phyloP scores from a whole-genome alignment of 1,140 invertebrate genomes.

The Lepidurus couesii region DNA sequence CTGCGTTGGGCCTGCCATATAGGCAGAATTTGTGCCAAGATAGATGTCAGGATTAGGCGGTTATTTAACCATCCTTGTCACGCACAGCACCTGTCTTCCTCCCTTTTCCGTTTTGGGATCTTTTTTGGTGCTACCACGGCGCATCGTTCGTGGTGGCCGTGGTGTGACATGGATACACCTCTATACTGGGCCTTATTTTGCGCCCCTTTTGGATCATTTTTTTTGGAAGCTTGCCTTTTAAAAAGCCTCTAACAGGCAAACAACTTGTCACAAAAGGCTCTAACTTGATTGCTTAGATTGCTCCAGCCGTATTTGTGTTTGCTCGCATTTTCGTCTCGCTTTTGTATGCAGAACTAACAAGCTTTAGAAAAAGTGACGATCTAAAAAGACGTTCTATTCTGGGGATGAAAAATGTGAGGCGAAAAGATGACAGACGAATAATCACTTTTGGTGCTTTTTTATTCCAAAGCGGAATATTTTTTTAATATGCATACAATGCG shows the following conservation, averaged over 20 bases:
- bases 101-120: not conserved
- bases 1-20: not conserved
- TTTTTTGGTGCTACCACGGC: not conserved
- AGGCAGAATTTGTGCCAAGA: constrained; percentile 7
- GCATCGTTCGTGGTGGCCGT: not conserved
- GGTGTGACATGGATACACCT: constrained; percentile 13
- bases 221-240: not conserved
- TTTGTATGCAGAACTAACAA: constrained; percentile 18
- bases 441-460: no score
- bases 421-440: not conserved
- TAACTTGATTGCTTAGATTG: not conserved
- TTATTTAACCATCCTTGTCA: constrained; percentile 11
- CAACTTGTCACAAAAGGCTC: constrained; percentile 17
- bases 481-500: not conserved
- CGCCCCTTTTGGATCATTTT: not conserved
- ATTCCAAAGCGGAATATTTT: not conserved
- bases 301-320: not conserved
- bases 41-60: constrained; percentile 10
- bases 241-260: not conserved
- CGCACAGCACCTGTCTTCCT: not conserved
- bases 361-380: not conserved
- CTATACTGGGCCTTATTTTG: not conserved
- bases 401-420: not conserved
- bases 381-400: not conserved
- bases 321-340: not conserved